Evolutionary conservation across 2,797 vertebrate species (phyloP).

Genomic region (Sebastes nivosus): DNA sequence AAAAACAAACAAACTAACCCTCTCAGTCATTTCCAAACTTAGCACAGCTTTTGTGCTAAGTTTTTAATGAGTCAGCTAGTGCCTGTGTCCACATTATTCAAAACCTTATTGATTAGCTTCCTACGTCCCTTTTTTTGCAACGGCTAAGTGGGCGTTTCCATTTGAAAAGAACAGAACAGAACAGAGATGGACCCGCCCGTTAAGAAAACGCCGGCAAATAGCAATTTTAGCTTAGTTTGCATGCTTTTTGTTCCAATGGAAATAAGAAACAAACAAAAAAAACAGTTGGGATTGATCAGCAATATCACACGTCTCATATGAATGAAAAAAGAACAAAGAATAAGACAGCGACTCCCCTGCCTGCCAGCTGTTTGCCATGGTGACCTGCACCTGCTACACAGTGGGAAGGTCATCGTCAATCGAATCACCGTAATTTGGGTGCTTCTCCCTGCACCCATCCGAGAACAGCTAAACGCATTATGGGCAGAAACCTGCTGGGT

Average conservation of each 20-base stretch:
- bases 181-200: no score
- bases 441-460: constrained; percentile 34
- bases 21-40: no score
- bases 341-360: background rate
- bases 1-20: no score
- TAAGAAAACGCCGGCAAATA: background rate
- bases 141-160: no score
- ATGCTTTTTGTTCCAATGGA: background rate
- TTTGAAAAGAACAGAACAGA: no score
- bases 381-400: constrained; percentile 65
- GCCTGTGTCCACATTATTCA: no score
- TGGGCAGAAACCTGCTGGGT: constrained; percentile 31
- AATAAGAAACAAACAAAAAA: background rate
- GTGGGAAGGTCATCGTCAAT: constrained; percentile 59
- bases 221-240: background rate
- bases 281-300: background rate
- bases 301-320: background rate
- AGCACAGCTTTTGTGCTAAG: no score
- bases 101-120: no score
- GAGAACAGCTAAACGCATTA: constrained; percentile 49
- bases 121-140: no score
- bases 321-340: background rate
- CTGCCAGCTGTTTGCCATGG: constrained; percentile 59
- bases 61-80: no score
- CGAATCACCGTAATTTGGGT: constrained; percentile 49